Evolutionary conservation across 1,140 invertebrate species (phyloP).

Genomic region (Oreohelix idahoensis): DNA sequence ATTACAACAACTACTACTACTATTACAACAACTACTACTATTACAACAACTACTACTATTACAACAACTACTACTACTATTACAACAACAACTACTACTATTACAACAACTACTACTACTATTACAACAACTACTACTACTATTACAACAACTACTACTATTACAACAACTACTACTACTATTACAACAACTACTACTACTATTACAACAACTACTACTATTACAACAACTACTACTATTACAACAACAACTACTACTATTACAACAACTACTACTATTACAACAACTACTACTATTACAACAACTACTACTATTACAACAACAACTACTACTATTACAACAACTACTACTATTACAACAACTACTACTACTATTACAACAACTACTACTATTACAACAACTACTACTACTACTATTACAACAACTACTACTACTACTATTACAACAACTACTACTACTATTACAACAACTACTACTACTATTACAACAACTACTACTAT

Average conservation of each 20-base stretch:
- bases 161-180: background rate
- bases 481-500: background rate
- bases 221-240: background rate
- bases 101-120: too few species aligned
- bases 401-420: background rate
- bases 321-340: background rate
- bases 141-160: background rate
- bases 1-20: too few species aligned
- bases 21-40: too few species aligned
- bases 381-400: background rate
- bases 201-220: background rate
- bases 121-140: background rate
- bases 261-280: background rate
- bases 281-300: background rate
- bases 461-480: background rate
- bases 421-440: background rate
- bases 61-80: too few species aligned
- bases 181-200: background rate
- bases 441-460: background rate
- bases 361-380: background rate
- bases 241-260: background rate
- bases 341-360: background rate
- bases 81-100: too few species aligned
- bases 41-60: too few species aligned
- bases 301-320: background rate